Evolutionary conservation across 2,888 invertebrate species (phyloP).

Genomic region (Rhingia rostrata): DNA sequence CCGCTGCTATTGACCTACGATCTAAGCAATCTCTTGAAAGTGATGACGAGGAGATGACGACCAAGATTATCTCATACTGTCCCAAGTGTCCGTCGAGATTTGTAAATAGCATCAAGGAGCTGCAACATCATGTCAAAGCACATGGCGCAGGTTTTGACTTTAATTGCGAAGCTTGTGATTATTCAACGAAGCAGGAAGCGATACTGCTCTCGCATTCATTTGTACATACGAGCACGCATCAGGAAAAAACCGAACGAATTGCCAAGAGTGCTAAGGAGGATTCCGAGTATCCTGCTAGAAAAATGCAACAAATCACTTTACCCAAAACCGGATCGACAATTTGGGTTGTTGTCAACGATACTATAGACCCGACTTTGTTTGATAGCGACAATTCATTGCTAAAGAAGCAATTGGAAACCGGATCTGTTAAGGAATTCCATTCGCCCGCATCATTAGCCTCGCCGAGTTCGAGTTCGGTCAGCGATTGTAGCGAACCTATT

Average conservation of each 20-base stretch:
- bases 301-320: constrained; percentile 83
- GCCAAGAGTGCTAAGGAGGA: constrained; percentile 87
- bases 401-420: constrained; percentile 81
- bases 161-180: constrained; percentile 90
- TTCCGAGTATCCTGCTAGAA: constrained; percentile 86
- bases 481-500: constrained; percentile 60
- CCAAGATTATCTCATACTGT: constrained; percentile 87
- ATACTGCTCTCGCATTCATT: constrained; percentile 88
- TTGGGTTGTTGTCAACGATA: constrained; percentile 81
- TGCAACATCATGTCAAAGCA: constrained; percentile 87
- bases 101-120: constrained; percentile 89
- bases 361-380: constrained; percentile 77
- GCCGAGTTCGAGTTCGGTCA: constrained; percentile 47
- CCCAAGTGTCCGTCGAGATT: constrained; percentile 91
- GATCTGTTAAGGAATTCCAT: constrained; percentile 57
- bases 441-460: constrained; percentile 55
- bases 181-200: constrained; percentile 88
- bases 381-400: constrained; percentile 79
- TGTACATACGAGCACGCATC: constrained; percentile 91
- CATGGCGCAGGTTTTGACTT: constrained; percentile 81
- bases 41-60: constrained; percentile 72
- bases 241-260: constrained; percentile 89
- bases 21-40: constrained; percentile 61
- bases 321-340: constrained; percentile 78
- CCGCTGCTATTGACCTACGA: constrained; percentile 75